A percentile compares a stretch with the other conserved stretches of the same genome.
Conservation (phyloP, 2,113 vertebrate genomes). For the Lycaon pictus region DNA sequence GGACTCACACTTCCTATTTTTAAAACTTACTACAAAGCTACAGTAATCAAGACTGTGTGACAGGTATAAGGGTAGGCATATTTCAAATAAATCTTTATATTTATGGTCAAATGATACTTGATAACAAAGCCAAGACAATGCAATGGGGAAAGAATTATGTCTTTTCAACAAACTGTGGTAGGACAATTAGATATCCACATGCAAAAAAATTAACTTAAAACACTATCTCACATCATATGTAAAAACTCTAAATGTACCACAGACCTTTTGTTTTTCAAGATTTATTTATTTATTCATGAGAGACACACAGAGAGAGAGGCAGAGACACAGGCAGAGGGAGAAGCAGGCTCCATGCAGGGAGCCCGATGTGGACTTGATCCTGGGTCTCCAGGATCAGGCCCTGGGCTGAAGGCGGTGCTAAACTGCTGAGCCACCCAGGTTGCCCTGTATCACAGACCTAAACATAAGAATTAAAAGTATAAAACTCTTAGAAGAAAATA, state of each 20-base stretch:
- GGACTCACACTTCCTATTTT: neutral
- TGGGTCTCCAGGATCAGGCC: too few species aligned
- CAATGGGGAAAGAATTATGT: neutral
- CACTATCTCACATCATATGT: neutral
- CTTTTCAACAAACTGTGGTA: neutral
- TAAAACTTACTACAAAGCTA: neutral
- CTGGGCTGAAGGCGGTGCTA: too few species aligned
- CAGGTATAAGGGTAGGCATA: neutral
- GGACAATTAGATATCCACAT: neutral
- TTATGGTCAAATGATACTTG: neutral
- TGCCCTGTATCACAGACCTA: too few species aligned
- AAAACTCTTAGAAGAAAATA: neutral
- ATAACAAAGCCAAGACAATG: neutral
- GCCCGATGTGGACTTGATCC: too few species aligned
- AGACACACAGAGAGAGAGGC: too few species aligned
- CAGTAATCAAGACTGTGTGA: neutral
- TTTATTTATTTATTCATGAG: too few species aligned
- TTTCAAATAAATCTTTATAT: neutral
- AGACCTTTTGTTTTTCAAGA: too few species aligned
- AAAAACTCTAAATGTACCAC: neutral
- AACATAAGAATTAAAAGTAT: neutral
- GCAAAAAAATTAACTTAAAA: neutral
- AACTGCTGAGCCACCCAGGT: too few species aligned
- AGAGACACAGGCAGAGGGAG: too few species aligned
- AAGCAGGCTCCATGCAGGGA: too few species aligned